Percentiles rank a stretch among this genome's conserved stretches.
These are phyloP conservation scores for Mercenaria mercenaria DNA, from an alignment of 1,140 invertebrate species.

Conservation along the genomic window DNA sequence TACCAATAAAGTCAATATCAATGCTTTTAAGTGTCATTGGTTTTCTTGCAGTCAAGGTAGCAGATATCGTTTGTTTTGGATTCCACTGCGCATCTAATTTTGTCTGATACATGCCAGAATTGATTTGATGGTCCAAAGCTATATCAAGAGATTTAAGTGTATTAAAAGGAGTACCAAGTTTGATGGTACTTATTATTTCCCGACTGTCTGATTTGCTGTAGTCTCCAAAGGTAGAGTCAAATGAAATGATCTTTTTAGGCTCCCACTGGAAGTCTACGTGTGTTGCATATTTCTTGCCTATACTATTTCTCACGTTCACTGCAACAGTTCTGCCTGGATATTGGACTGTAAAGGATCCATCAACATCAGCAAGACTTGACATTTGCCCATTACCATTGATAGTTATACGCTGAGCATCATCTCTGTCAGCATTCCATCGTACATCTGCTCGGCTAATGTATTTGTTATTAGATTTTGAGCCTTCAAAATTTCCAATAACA, in stretches of 20 bases:
- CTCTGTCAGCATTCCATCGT: slow-evolving; percentile 71
- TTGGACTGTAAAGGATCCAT: slow-evolving; percentile 50
- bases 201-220: neutral
- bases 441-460: slow-evolving; percentile 54
- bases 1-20: slow-evolving; percentile 48
- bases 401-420: slow-evolving; percentile 52
- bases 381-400: slow-evolving; percentile 29
- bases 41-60: neutral
- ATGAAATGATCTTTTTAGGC: slow-evolving; percentile 11
- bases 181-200: neutral
- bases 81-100: slow-evolving; percentile 34
- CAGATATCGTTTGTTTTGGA: slow-evolving; percentile 19
- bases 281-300: slow-evolving; percentile 32
- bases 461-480: neutral
- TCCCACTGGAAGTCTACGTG: slow-evolving; percentile 50
- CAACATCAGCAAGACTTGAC: slow-evolving; percentile 10
- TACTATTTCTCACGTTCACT: slow-evolving; percentile 35
- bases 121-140: neutral
- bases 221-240: slow-evolving; percentile 13
- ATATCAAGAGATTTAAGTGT: neutral
- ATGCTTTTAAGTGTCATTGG: slow-evolving; percentile 43
- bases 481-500: slow-evolving; percentile 65
- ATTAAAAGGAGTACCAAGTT: slow-evolving; percentile 12
- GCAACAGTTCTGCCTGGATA: slow-evolving; percentile 48
- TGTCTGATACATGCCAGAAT: slow-evolving; percentile 1